Evolutionary conservation across 2,797 vertebrate species (phyloP).

Genomic region (Pseudocheirus occidentalis): DNA sequence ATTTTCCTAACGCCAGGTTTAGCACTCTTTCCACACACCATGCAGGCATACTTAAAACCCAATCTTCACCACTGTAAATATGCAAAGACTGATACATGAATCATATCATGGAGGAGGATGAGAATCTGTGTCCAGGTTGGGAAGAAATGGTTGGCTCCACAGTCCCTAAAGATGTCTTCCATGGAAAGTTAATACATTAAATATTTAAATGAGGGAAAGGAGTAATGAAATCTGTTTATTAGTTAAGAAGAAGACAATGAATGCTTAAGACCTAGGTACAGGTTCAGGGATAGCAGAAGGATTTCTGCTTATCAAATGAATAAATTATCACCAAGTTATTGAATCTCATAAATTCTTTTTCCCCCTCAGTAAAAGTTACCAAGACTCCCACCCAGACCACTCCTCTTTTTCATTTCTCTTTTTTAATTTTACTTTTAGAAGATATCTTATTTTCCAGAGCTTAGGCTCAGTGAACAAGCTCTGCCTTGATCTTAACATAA

Average conservation of each 20-base stretch:
- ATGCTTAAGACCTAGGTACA: not conserved
- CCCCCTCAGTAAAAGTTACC: not conserved
- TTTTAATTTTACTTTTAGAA: not conserved
- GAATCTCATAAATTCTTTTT: not conserved
- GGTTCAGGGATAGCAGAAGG: not conserved
- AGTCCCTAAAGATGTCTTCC: not conserved
- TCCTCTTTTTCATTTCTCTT: too few species aligned
- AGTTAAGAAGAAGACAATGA: not conserved
- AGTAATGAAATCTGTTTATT: not conserved
- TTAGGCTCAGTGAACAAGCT: not conserved
- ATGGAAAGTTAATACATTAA: not conserved
- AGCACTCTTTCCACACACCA: not conserved
- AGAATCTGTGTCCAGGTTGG: not conserved
- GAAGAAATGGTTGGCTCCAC: not conserved
- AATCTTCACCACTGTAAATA: not conserved
- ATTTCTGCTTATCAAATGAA: not conserved
- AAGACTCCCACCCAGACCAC: not conserved
- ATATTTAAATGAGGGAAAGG: not conserved
- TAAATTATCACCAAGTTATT: not conserved
- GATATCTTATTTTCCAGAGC: not conserved
- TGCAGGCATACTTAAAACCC: not conserved
- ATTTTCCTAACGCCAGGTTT: not conserved
- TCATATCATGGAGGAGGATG: not conserved
- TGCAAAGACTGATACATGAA: not conserved
- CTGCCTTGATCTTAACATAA: not conserved